Percentiles rank a stretch among this genome's conserved stretches.
Conservation (phyloP, 2,797 vertebrate genomes). For the Trachops cirrhosus region DNA sequence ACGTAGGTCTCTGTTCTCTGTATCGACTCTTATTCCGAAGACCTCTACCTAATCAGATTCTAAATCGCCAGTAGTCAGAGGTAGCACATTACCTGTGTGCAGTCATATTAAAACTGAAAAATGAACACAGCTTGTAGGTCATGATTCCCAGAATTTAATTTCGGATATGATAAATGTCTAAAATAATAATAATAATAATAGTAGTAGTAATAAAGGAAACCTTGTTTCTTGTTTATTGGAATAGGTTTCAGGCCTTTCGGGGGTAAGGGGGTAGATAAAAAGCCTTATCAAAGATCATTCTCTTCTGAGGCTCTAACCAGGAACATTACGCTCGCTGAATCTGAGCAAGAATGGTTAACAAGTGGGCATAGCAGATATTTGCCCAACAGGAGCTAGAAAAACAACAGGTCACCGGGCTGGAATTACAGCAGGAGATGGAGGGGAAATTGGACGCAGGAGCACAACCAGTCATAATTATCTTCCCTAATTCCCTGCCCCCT, state of each 20-base stretch:
- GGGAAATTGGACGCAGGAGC: constrained; percentile 25
- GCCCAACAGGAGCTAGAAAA: constrained; percentile 64
- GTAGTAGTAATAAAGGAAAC: neutral
- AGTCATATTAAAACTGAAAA: constrained; percentile 39
- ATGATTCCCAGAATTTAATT: constrained; percentile 27
- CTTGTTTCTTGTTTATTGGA: constrained; percentile 31
- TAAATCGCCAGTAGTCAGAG: neutral
- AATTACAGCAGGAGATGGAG: constrained; percentile 56
- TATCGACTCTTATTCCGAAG: constrained; percentile 9
- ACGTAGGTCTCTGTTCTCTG: neutral
- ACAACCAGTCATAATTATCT: constrained; percentile 32
- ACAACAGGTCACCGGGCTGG: constrained; percentile 75
- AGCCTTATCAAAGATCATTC: constrained; percentile 26
- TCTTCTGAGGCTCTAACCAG: neutral
- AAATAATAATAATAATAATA: neutral
- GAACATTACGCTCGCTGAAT: constrained; percentile 10
- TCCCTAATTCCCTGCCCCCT: constrained; percentile 52
- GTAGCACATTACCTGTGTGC: neutral
- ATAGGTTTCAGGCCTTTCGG: neutral
- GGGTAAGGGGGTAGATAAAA: neutral
- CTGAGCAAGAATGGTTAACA: constrained; percentile 74
- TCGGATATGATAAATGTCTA: neutral
- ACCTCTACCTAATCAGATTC: constrained; percentile 38
- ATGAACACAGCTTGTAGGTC: neutral
- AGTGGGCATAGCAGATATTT: constrained; percentile 67